Evolutionary conservation across 1,140 invertebrate species (phyloP).

Genomic region (Kradibia gibbosae): DNA sequence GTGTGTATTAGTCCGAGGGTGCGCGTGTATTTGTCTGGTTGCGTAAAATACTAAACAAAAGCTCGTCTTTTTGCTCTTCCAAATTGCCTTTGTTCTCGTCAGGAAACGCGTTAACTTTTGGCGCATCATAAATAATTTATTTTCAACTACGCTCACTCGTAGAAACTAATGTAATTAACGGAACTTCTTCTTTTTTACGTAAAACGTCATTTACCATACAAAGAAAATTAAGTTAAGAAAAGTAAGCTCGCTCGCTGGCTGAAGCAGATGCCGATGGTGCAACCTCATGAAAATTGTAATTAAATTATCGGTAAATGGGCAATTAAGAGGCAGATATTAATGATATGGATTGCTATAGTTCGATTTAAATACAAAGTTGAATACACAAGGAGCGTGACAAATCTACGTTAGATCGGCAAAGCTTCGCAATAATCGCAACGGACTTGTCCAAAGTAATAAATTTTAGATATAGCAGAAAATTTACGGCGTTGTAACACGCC

Average conservation of each 20-base stretch:
- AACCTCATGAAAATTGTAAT: neutral
- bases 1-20: too few species aligned
- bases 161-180: slow-evolving; percentile 11
- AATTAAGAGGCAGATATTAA: neutral
- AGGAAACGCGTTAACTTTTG: slow-evolving; percentile 9
- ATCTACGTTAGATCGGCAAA: neutral
- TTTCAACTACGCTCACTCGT: neutral
- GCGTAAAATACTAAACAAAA: neutral
- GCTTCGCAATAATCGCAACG: slow-evolving; percentile 5
- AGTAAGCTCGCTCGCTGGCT: neutral
- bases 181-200: neutral
- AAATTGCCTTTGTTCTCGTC: slow-evolving; percentile 17
- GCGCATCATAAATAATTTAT: slow-evolving; percentile 15
- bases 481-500: slow-evolving; percentile 20
- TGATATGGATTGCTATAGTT: neutral
- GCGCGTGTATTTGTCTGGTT: too few species aligned
- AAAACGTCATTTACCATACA: neutral
- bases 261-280: neutral
- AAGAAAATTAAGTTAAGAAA: neutral
- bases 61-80: neutral
- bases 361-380: neutral
- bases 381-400: neutral
- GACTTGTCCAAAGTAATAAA: slow-evolving; percentile 7
- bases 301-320: neutral
- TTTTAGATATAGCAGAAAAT: neutral